Percentiles rank a stretch among this genome's conserved stretches.
phyloP scores from a whole-genome alignment of 2,797 vertebrate genomes.

The Myotis myotis region DNA sequence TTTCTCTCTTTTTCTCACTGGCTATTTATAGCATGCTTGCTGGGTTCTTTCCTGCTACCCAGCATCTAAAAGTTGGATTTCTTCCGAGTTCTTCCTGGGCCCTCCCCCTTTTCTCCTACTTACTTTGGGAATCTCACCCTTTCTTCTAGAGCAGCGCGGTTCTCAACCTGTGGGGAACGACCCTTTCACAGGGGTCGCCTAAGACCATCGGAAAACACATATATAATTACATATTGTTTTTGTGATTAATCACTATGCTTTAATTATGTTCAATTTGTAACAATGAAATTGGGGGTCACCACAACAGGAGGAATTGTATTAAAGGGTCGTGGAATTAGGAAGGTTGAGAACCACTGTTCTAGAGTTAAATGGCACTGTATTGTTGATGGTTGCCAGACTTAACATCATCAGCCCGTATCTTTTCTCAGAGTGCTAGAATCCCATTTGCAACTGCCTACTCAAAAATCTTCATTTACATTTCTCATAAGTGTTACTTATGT shows the following conservation, averaged over 20 bases:
- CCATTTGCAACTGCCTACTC: background rate
- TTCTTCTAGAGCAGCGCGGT: background rate
- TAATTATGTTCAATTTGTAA: too few species aligned
- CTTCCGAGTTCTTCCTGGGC: background rate
- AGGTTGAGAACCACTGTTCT: too few species aligned
- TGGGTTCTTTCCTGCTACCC: background rate
- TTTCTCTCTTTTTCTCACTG: conserved; percentile 1
- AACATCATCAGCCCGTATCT: background rate
- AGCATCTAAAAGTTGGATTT: conserved; percentile 27
- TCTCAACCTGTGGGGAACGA: too few species aligned
- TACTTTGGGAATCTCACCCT: background rate
- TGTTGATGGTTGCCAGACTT: conserved; percentile 27
- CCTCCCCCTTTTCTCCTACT: background rate
- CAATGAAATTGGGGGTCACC: too few species aligned
- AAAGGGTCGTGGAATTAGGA: too few species aligned
- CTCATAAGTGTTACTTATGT: background rate
- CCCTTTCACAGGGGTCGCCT: too few species aligned
- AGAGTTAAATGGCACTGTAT: background rate
- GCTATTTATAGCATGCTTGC: background rate
- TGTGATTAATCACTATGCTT: too few species aligned
- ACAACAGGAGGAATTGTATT: too few species aligned
- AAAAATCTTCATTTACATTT: background rate
- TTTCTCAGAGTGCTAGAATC: background rate
- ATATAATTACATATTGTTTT: too few species aligned
- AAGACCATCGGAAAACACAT: too few species aligned